These are phyloP conservation scores for Syrphus vitripennis DNA, from an alignment of 2,888 invertebrate species.

Conservation along the genomic window DNA sequence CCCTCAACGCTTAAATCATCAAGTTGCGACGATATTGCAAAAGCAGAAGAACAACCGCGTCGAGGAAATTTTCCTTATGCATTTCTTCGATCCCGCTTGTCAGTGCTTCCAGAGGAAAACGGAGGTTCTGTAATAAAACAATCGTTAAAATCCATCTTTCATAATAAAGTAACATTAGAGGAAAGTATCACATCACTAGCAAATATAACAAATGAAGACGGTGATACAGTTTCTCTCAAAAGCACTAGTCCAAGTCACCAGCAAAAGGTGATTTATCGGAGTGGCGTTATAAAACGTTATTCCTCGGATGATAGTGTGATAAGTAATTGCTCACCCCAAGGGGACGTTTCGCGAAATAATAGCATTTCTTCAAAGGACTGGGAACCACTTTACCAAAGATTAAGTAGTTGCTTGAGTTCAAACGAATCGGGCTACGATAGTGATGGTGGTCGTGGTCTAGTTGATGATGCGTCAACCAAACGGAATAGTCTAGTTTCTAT, in stretches of 20 bases:
- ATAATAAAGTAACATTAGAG: constrained; percentile 36
- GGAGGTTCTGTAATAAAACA: constrained; percentile 81
- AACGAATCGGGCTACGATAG: constrained; percentile 93
- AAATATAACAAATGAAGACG: constrained; percentile 68
- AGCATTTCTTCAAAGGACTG: constrained; percentile 84
- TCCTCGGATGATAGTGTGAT: constrained; percentile 78
- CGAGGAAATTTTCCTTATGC: constrained; percentile 89
- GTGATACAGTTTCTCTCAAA: constrained; percentile 75
- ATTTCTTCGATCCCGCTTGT: constrained; percentile 88
- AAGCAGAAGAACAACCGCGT: constrained; percentile 83
- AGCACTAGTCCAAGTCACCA: constrained; percentile 76
- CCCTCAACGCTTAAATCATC: constrained; percentile 83
- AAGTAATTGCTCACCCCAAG: constrained; percentile 80
- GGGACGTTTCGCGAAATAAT: constrained; percentile 82
- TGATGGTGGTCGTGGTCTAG: constrained; percentile 85
- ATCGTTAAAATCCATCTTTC: constrained; percentile 34
- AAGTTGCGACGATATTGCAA: constrained; percentile 88
- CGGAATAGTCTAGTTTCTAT: constrained; percentile 79
- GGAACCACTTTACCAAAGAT: constrained; percentile 84
- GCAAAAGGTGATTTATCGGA: constrained; percentile 75
- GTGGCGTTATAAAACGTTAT: constrained; percentile 76
- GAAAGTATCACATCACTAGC: constrained; percentile 48
- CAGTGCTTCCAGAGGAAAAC: constrained; percentile 89
- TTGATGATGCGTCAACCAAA: constrained; percentile 75
- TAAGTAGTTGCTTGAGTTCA: constrained; percentile 89